A percentile compares a stretch with the other conserved stretches of the same genome.
Conservation (phyloP, 2,113 vertebrate genomes). For the Pelecanus crispus region DNA sequence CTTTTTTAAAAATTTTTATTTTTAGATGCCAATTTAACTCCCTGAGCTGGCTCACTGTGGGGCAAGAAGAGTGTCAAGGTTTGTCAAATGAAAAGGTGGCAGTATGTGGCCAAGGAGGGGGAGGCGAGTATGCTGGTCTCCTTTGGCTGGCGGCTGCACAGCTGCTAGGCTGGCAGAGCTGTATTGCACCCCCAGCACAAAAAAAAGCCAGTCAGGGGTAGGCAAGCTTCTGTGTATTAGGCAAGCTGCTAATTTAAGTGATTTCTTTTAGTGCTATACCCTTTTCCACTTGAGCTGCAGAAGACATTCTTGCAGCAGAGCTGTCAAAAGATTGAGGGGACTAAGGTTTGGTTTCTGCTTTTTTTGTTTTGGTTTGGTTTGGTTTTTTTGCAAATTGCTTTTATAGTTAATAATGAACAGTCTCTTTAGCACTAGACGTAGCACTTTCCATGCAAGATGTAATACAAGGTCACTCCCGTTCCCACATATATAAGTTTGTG, state of each 20-base stretch:
- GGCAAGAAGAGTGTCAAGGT: neutral
- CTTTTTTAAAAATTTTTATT: neutral
- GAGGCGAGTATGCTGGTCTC: neutral
- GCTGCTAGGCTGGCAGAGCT: neutral
- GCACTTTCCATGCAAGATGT: neutral
- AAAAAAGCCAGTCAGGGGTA: neutral
- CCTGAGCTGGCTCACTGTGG: neutral
- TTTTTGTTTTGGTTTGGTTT: too few relatives aligned
- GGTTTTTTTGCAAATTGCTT: neutral
- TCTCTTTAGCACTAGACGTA: neutral
- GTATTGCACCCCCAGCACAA: neutral
- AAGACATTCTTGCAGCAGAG: neutral
- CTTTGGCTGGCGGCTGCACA: neutral
- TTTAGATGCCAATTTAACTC: neutral
- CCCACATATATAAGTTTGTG: neutral
- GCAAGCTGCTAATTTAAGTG: constrained; percentile 20
- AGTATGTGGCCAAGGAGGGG: neutral
- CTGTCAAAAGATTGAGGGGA: neutral
- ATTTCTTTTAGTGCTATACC: neutral
- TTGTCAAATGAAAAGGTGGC: neutral
- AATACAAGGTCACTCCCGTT: neutral
- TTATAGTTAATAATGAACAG: constrained; percentile 4
- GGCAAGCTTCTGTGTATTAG: neutral
- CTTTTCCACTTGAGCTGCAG: neutral
- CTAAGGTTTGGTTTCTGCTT: neutral